phyloP scores from a whole-genome alignment of 2,888 invertebrate genomes.

The Vesta saturnalis region DNA sequence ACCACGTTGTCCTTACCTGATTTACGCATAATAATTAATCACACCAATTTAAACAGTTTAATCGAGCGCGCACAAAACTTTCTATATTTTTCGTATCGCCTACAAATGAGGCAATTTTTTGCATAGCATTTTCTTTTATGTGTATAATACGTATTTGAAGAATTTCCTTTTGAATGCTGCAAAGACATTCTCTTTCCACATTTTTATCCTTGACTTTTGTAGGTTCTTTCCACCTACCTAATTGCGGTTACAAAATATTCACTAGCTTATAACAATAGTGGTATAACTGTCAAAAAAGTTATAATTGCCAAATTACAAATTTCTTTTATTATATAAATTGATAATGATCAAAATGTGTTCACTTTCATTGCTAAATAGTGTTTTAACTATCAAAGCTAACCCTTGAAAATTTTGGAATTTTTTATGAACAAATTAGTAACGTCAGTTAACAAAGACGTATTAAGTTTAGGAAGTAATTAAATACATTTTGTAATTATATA shows the following conservation, averaged over 20 bases:
- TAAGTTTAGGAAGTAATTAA: slow-evolving; percentile 20
- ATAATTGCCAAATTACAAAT: slow-evolving; percentile 2
- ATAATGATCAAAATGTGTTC: not conserved
- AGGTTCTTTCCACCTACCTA: slow-evolving; percentile 7
- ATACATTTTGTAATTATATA: slow-evolving; percentile 20
- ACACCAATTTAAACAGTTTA: too few species aligned
- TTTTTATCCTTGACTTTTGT: slow-evolving; percentile 8
- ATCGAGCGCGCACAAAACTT: not conserved
- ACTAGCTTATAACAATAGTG: slow-evolving; percentile 1
- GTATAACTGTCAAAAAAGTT: not conserved
- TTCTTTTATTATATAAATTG: slow-evolving; percentile 5
- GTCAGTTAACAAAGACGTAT: not conserved
- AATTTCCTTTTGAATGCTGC: slow-evolving; percentile 10
- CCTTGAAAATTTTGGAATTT: not conserved
- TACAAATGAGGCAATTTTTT: not conserved
- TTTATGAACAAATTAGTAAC: not conserved
- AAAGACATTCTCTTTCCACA: slow-evolving; percentile 1
- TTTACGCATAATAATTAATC: not conserved
- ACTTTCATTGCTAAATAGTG: not conserved
- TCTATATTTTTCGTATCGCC: not conserved
- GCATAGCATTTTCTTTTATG: too few species aligned
- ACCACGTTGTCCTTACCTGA: not conserved
- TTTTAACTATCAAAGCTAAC: not conserved
- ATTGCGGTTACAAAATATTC: slow-evolving; percentile 8
- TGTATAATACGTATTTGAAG: not conserved